Conservation (phyloP, 2,888 invertebrate species). For the Cyrtodaria siliqua region DNA sequence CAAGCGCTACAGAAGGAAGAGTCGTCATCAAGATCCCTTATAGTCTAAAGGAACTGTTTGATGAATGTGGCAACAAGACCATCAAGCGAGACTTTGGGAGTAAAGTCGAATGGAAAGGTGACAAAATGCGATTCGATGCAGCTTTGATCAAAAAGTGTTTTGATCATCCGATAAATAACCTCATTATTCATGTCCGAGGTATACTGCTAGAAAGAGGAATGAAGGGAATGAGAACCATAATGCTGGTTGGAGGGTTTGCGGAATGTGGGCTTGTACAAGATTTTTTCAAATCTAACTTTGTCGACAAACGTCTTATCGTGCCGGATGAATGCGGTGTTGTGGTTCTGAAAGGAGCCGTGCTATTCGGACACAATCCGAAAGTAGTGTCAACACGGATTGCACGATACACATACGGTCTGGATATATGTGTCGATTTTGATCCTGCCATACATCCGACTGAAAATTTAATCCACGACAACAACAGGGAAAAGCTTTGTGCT, state of each 20-base stretch:
- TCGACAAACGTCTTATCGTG: slow-evolving; percentile 27
- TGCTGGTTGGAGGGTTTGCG: slow-evolving; percentile 54
- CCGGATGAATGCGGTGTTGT: slow-evolving; percentile 44
- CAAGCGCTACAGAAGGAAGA: slow-evolving; percentile 2
- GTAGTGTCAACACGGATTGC: slow-evolving; percentile 24
- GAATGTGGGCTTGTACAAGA: slow-evolving; percentile 45
- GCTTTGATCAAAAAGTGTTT: slow-evolving; percentile 21
- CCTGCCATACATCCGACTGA: neutral
- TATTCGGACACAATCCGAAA: slow-evolving; percentile 42
- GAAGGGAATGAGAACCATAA: slow-evolving; percentile 25
- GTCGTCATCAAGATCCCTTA: slow-evolving; percentile 2
- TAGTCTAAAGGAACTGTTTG: neutral
- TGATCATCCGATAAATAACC: slow-evolving; percentile 8
- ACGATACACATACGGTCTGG: neutral
- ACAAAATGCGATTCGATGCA: slow-evolving; percentile 11
- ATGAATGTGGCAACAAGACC: neutral
- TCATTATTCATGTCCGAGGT: slow-evolving; percentile 9
- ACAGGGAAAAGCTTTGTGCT: neutral
- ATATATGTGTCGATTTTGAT: neutral
- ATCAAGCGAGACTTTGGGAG: neutral
- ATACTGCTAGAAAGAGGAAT: slow-evolving; percentile 13
- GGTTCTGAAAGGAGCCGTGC: slow-evolving; percentile 51
- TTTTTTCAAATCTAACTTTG: slow-evolving; percentile 15
- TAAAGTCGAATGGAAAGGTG: slow-evolving; percentile 5
- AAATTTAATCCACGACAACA: neutral